Base-by-base conservation (phyloP, 2,888 invertebrate species). In the Spicauda simplicius region DNA sequence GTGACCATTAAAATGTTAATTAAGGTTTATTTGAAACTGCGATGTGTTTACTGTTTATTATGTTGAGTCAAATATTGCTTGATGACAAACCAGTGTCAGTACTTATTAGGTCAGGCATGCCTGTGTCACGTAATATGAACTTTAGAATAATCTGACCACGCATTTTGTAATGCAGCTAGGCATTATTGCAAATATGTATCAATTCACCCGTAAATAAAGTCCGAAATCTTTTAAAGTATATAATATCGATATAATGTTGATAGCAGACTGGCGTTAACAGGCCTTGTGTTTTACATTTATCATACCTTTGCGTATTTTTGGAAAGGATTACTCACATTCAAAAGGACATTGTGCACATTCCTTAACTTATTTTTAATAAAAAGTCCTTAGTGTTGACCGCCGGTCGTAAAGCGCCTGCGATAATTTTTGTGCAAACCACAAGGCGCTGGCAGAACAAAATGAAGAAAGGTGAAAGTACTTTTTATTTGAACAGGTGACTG, bases 401-500 rank as follows among this genome's bases (percentile, higher is more conserved):
- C 70, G 71, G 69, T 74, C 73, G 69, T 70, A 70, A 71, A 69
- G 69, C 71, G 71, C 69, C 69, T 70, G 77, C 75, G 77, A 78
- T 81, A 82, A 82, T 80, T 81, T 77, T 73, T 78, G 74, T 73
- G 75, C 76, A 82, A 82, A 80, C 78, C 76, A 71, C 80, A 79
- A 77, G 74, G 75, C 70, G 76, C 73, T n/a, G 37, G 56, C 72
- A 68, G 55, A 56, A 48, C 71, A 74, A 73, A 80, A 79, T 78
- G 79, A 83, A 76, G 81, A 83, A 81, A 84, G 81, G 86, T 79
- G 91, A 92, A 91, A 92, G 90, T 84, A 79, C 74, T 79, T 78
- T 82, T 82, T 85, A 80, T 86, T 84, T 82, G 82, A 77, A 85
- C 83, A 85, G 80, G 78, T 80, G 80, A 80, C 83, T 77, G 83